Evolutionary conservation across 1,140 invertebrate genomes (phyloP).

Genomic region (Forficula auricularia): DNA sequence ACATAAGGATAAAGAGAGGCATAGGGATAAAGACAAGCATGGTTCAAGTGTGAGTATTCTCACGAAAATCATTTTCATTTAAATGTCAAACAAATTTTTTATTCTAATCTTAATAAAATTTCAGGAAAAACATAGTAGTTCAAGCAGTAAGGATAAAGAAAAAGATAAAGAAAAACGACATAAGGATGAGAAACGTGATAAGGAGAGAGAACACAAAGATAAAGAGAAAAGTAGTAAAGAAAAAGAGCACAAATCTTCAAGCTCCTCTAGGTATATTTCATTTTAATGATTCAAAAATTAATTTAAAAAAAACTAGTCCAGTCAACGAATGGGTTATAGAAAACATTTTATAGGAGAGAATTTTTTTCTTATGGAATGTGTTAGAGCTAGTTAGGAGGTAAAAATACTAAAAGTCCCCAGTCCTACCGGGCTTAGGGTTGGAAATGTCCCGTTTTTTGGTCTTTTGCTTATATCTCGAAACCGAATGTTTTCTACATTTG

Average conservation of each 20-base stretch:
- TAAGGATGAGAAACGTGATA: slow-evolving; percentile 22
- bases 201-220: slow-evolving; percentile 25
- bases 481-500: too few relatives aligned
- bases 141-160: slow-evolving; percentile 32
- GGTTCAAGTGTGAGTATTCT: slow-evolving; percentile 21
- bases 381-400: too few relatives aligned
- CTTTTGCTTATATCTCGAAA: too few relatives aligned
- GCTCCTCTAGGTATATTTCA: slow-evolving; percentile 16
- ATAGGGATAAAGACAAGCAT: slow-evolving; percentile 27
- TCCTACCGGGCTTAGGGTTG: too few relatives aligned
- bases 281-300: too few relatives aligned
- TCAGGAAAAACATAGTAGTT: slow-evolving; percentile 27
- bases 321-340: too few relatives aligned
- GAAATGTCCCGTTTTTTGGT: too few relatives aligned
- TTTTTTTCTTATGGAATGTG: too few relatives aligned
- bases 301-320: too few relatives aligned
- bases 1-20: slow-evolving; percentile 21
- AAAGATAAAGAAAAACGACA: slow-evolving; percentile 24
- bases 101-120: too few relatives aligned
- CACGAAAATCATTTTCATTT: neutral
- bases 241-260: slow-evolving; percentile 37
- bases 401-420: too few relatives aligned
- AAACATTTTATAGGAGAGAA: too few relatives aligned
- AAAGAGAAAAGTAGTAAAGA: slow-evolving; percentile 32
- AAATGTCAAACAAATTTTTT: slow-evolving; percentile 2